phyloP scores from a whole-genome alignment of 1,140 invertebrate genomes.

The Drosophila ercepeae region DNA sequence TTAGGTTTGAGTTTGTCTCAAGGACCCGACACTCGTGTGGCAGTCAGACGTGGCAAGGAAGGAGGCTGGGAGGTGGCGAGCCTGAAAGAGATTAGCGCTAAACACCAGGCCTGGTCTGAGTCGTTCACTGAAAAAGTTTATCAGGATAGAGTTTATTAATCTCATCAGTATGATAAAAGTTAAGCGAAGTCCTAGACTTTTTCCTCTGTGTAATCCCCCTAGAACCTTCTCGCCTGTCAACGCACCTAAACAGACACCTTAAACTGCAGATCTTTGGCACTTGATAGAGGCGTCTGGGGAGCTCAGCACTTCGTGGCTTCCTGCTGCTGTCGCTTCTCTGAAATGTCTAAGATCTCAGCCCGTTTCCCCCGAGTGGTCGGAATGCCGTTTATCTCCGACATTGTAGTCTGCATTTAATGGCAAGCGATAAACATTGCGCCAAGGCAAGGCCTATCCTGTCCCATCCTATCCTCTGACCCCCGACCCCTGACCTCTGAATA shows the following conservation, averaged over 20 bases:
- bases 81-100: conserved; percentile 49
- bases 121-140: background rate
- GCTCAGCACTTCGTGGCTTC: conserved; percentile 30
- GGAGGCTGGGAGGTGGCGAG: conserved; percentile 11
- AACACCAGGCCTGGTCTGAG: conserved; percentile 20
- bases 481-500: conserved; percentile 2
- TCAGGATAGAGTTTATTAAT: background rate
- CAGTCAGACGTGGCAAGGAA: conserved; percentile 27
- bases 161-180: background rate
- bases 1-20: conserved; percentile 36
- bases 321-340: conserved; percentile 23
- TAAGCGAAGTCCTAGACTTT: background rate
- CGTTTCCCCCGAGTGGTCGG: conserved; percentile 1
- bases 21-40: conserved; percentile 46
- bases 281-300: conserved; percentile 35
- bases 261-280: conserved; percentile 60
- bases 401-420: conserved; percentile 73
- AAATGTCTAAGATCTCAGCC: conserved; percentile 10
- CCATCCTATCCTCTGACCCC: background rate
- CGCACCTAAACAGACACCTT: conserved; percentile 60
- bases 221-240: conserved; percentile 46
- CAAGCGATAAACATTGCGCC: conserved; percentile 54
- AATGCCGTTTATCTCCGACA: conserved; percentile 57
- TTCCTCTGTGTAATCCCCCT: conserved; percentile 1
- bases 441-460: conserved; percentile 1